Conservation (phyloP, 2,113 vertebrate species). For the Urocitellus parryii region DNA sequence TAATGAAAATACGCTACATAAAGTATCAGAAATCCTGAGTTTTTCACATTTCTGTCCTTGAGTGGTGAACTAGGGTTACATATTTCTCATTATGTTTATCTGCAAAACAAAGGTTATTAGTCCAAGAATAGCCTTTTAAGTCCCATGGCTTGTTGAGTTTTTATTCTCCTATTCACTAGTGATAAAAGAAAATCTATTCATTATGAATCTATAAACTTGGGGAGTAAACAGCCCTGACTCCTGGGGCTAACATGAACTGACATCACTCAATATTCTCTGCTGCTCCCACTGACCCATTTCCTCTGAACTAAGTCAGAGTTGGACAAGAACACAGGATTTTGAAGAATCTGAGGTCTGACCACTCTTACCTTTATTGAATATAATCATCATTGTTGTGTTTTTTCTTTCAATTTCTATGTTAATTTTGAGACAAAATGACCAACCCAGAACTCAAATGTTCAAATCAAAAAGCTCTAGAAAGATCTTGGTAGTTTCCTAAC, state of each 20-base stretch:
- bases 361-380: background rate
- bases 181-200: background rate
- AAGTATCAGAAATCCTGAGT: background rate
- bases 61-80: background rate
- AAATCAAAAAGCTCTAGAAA: conserved; percentile 33
- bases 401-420: conserved; percentile 45
- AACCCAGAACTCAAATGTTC: background rate
- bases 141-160: background rate
- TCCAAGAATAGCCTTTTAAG: background rate
- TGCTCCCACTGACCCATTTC: background rate
- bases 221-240: background rate
- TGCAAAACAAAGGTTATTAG: background rate
- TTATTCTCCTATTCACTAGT: conserved; percentile 11
- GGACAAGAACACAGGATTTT: background rate
- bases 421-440: conserved; percentile 57
- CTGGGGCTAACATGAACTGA: background rate
- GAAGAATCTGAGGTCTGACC: background rate
- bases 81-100: background rate
- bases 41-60: conserved; percentile 30
- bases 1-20: background rate
- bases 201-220: background rate
- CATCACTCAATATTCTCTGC: background rate
- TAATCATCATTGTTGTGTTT: background rate
- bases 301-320: background rate
- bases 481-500: background rate